Evolutionary conservation across 2,113 vertebrate genomes (phyloP), one percentile per base, ranked within the genome.

Genomic region (Hemibagrus wyckioides): DNA sequence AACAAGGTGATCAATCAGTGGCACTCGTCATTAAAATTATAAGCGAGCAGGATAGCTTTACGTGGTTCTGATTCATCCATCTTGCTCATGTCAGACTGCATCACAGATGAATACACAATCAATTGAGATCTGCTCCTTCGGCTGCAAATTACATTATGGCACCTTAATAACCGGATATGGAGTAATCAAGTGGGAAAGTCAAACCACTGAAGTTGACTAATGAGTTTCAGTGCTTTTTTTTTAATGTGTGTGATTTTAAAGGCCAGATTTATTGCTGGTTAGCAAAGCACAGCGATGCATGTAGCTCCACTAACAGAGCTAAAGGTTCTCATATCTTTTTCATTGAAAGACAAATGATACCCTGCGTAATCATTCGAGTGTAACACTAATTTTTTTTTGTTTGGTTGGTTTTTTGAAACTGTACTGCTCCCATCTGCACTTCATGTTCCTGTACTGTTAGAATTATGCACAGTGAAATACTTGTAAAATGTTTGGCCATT

Each of bases 401-500:
- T 15, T 33, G 30, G 3, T 5, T 36, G 0, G 0, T 23, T 41
- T 41, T 73, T 41, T 41, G 11, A 11, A 21, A 41, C 30, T 67
- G 36, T 44, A 44, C 21, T 33, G 33, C 17, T 36, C 6, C 17
- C 33, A 10, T 0, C 67, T 39, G 67, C 15, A 71, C 21, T 41
- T 19, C 36, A 23, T 71, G 36, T 71, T 76, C 10, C 21, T 44
- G 41, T 75, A 28, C 41, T 44, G 6, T 48, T 75, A 23, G 23
- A 44, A 25, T 4, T 75, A 69, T 80, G 57, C 48, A 89, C 23
- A 83, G 61, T 52, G 21, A 50, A 61, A 56, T 41, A 54, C 79
- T 10, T 75, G 71, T 48, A 28, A 28, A 48, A 48, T 75, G 23
- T n/a, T 92, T 85, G 25, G 44, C 76, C 82, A 81, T 91, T 92